Evolutionary conservation across 2,888 invertebrate species (phyloP), one percentile per base, ranked within the genome.

Genomic region (Teinopalpus imperialis): DNA sequence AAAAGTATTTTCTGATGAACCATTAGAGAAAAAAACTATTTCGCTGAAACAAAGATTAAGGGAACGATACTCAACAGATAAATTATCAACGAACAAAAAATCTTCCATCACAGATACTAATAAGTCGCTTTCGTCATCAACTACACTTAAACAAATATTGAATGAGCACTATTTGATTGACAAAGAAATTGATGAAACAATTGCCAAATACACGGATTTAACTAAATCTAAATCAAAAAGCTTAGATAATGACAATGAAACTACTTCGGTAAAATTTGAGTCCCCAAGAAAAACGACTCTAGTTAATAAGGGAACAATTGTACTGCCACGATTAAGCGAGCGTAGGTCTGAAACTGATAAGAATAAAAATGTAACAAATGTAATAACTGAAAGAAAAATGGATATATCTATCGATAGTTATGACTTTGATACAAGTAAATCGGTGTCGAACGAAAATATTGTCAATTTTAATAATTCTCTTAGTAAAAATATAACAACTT

Each of bases 101-200:
- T 16, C 26, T 10, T 6, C 14, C 5, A 35, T 7, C 8, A 16
- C 7, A 7, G 27, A 29, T 10, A 6, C 10, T n/a, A 30, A 14
- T 3, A 16, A 21, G 23, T 4, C 18, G 4, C 6, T 20, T n/a
- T 18, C 31, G n/a, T 32, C 18, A 14, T 9, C 45, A 7, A 18
- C 12, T 1, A 32, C 40, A 3, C 23, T 40, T 14, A 45, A 45
- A 21, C 27, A 39, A 32, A 45, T 40, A 16, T 8, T 45, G 21
- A 40, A 40, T 29, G 45, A 45, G 20, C 40, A 40, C 10, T 45
- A 45, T n/a, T 16, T 23, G 1, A 46, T 46, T 29, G 40, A 46
- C 23, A 43, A 51, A 20, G 46, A 49, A 27, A 35, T 51, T n/a
- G 43, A 45, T 8, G 21, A 40, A 27, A 34, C 46, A 23, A 43